Evolutionary conservation across 2,797 vertebrate genomes (phyloP).

Genomic region (Onychomys leucogaster): DNA sequence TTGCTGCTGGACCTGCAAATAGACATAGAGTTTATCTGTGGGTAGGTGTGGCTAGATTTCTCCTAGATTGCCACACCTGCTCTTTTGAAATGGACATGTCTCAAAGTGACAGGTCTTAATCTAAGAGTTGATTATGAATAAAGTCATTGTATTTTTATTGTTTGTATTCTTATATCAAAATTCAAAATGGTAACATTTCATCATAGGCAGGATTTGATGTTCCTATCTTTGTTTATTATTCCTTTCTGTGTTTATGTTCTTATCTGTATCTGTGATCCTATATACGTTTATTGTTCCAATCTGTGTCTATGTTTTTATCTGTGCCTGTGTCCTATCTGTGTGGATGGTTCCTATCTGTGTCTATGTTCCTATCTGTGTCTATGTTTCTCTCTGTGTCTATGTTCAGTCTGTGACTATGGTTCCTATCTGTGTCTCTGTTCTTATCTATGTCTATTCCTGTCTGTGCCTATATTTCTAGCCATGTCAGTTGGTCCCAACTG

Average conservation of each 20-base stretch:
- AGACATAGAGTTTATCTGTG: not conserved
- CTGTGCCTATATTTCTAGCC: too few relatives aligned
- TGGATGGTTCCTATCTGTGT: too few relatives aligned
- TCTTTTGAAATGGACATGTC: not conserved
- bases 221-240: not conserved
- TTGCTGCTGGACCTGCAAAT: not conserved
- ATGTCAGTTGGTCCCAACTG: too few relatives aligned
- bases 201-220: not conserved
- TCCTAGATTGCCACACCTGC: not conserved
- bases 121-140: slow-evolving; percentile 3
- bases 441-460: not conserved
- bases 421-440: not conserved
- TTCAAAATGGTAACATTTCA: slow-evolving; percentile 7
- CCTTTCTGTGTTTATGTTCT: not conserved
- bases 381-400: not conserved
- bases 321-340: not conserved
- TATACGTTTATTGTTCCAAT: not conserved
- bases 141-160: not conserved
- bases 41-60: not conserved
- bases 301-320: not conserved
- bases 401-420: not conserved
- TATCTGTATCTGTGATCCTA: not conserved
- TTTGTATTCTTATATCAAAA: not conserved
- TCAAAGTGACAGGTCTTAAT: not conserved
- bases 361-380: not conserved